Conservation (phyloP, 2,113 vertebrate species). For the Tupaia tana region DNA sequence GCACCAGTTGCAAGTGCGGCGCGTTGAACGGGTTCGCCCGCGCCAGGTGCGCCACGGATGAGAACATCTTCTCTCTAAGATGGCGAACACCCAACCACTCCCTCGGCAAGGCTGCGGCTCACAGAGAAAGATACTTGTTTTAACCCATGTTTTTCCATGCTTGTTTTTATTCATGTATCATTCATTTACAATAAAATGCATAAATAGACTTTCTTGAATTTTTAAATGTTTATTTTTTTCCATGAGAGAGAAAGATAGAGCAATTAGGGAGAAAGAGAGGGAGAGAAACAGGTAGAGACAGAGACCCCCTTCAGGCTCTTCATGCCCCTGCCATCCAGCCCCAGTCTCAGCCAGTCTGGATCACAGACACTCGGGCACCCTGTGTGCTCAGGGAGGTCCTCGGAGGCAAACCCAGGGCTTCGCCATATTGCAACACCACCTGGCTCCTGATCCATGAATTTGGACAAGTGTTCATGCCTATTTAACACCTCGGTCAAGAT, state of each 20-base stretch:
- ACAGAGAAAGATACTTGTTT: constrained; percentile 83
- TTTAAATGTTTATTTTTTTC: not conserved
- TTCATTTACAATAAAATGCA: not conserved
- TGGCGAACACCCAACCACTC: constrained; percentile 71
- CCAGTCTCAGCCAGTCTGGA: no score
- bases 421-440: no score
- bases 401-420: no score
- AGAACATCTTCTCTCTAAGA: constrained; percentile 85
- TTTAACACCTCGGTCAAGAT: not conserved
- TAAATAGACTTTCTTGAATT: not conserved
- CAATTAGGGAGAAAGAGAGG: no score
- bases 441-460: not conserved
- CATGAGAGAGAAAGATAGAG: no score
- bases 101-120: constrained; percentile 73
- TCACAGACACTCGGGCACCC: no score
- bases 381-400: no score
- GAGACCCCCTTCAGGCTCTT: no score
- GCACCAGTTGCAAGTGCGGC: constrained; percentile 89
- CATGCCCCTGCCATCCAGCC: no score
- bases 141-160: not conserved
- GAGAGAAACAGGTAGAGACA: no score
- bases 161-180: not conserved
- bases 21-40: constrained; percentile 93
- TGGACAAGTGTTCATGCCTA: not conserved
- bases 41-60: constrained; percentile 90